Conservation (phyloP, 2,797 vertebrate species). For the Austrolebias charrua region DNA sequence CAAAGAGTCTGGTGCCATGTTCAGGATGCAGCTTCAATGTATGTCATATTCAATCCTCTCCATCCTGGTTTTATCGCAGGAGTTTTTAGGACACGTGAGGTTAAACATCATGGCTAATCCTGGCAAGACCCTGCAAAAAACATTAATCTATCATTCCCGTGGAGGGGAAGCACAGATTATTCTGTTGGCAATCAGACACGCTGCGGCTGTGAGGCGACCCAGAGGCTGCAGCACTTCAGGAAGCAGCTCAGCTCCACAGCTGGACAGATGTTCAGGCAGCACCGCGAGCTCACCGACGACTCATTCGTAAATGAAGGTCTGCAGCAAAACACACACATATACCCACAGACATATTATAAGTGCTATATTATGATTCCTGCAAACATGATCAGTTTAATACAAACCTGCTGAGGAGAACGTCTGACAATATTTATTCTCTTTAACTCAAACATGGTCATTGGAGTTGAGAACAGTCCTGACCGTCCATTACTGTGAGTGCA, state of each 20-base stretch:
- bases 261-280: constrained; percentile 51
- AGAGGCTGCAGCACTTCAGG: constrained; percentile 58
- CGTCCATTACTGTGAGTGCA: no score
- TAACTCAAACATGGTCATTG: no score
- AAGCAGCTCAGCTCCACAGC: constrained; percentile 60
- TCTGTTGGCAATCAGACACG: constrained; percentile 58
- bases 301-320: constrained; percentile 47
- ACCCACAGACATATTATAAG: not conserved
- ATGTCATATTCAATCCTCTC: constrained; percentile 55
- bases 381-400: not conserved
- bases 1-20: constrained; percentile 19
- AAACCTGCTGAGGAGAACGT: no score
- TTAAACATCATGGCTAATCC: constrained; percentile 69
- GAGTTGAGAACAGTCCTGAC: no score
- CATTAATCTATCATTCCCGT: constrained; percentile 68
- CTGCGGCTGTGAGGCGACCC: constrained; percentile 60
- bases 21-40: constrained; percentile 25
- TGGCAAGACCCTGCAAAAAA: constrained; percentile 57
- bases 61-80: constrained; percentile 41
- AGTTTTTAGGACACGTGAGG: constrained; percentile 52
- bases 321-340: not conserved
- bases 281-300: constrained; percentile 24
- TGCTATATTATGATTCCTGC: not conserved
- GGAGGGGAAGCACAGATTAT: constrained; percentile 62
- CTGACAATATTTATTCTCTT: no score